Evolutionary conservation across 92 coral and sea anemone genomes (phyloP), one percentile per base, ranked within the genome.

Genomic region (Blastomussa wellsi): DNA sequence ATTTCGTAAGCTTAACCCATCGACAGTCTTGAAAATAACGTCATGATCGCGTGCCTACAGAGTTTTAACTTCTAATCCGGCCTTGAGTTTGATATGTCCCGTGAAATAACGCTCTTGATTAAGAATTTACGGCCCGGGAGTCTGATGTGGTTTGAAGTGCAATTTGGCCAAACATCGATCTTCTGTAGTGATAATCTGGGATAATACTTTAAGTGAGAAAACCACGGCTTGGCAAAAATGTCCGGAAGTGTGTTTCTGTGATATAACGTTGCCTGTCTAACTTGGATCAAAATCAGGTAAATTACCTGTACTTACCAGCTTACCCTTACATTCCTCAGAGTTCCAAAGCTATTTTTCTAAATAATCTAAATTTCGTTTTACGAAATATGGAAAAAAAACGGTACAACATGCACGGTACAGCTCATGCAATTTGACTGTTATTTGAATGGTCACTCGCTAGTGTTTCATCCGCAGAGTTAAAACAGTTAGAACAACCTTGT

Each of bases 91-190:
- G 81, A 31, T 37, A 52, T 28, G 67, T 53, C 69, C 49, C 48
- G 17, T 51, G 9, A 59, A 38, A 36, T 24, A 79, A 79, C 12
- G n/a, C 31, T 60, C 82, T 39, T 79, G 48, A 37, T n/a, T n/a
- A n/a, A n/a, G n/a, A n/a, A n/a, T 79, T 38, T 31, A 37, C 82
- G 72, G 64, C 73, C 72, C 55, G 73, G 82, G 72, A 42, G 82
- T 28, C 39, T 24, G 82, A 24, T 52, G 33, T 37, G 38, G 5
- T 77, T 77, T 48, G 37, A 35, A 35, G 68, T 53, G 44, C 49
- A 75, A 42, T 57, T 22, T 37, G 37, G 33, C 38, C 37, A 64
- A 38, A 57, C 72, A 64, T 79, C 82, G 64, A 16, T 55, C 82
- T 14, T 60, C 55, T 79, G 31, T 41, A 26, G 16, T 16, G 53